Base-by-base conservation (phyloP, 2,113 vertebrate species). In the Struthio camelus region DNA sequence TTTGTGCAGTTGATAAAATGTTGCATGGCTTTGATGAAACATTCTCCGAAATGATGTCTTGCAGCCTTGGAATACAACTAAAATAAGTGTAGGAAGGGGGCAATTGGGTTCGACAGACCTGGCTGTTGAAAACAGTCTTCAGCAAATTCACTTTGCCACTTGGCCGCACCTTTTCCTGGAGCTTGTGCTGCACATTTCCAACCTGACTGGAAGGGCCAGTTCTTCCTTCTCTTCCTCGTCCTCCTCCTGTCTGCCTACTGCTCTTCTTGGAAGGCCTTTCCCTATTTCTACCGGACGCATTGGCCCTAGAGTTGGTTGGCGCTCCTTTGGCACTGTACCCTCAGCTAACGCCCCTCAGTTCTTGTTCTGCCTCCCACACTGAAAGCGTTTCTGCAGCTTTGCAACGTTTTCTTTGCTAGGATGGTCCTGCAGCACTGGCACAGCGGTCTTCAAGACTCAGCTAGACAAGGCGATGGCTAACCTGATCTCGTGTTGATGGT, bases 101-200 rank as follows among this genome's bases (percentile, higher is more conserved):
- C 44, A 66, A 9, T 54, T 62, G 71, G n/a, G 11, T 9, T 90
- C 56, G 70, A 4, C 46, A 81, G 75, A 48, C 8, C 28, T 23
- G 16, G 23, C 70, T 78, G 81, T 23, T 81, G 82, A 40, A 71
- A 71, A 38, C 4, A 53, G 12, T 81, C 36, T 50, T 71, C 75
- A 71, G 66, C 25, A 75, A 40, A 64, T 58, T 17, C 13, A 19
- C 88, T 92, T 65, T 19, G 42, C 61, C 38, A 22, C 11, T 53
- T 15, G 30, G 27, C 23, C 56, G 1, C 25, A 4, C 13, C 30
- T 90, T 72, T 40, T 40, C 44, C 62, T 88, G 53, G 24, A 72
- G 40, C 15, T 56, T 28, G 8, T 1, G 3, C 32, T 69, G 0
- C 24, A 13, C 9, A 10, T 67, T 51, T n/a, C 24, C 1, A 3